Evolutionary conservation across 2,888 invertebrate species (phyloP), one percentile per base, ranked within the genome.

Genomic region (Limenitis camilla): DNA sequence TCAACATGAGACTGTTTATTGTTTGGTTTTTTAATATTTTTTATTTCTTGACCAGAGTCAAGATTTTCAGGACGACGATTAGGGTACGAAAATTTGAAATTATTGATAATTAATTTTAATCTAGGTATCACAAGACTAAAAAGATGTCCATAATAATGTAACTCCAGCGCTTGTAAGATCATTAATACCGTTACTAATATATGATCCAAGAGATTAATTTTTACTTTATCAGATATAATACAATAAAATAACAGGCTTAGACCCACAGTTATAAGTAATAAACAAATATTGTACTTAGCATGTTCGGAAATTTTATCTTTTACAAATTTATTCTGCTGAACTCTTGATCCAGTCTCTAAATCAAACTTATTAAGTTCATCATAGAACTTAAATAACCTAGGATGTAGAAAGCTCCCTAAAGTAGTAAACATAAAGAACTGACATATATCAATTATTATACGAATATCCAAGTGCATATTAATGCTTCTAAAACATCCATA

Each of bases 71-170:
- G 32, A 19, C 49, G 27, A 5, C 47, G 44, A 35, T 57, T 44
- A 6, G 55, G 51, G 40, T 43, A 59, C 5, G 53, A 50, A 5
- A 48, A 51, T 11, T 52, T 38, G 30, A 59, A 28, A 42, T 53
- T 52, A 9, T 53, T 28, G 36, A 33, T 52, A 11, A 61, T 51
- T 31, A 49, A 31, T 28, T 51, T 54, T 8, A 61, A 27, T 36
- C 59, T 54, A 6, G 44, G 33, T 41, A 52, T 45, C 0, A 58
- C 35, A 6, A 58, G 49, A 50, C 44, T 52, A 32, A 61, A 46
- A 4, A 61, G 42, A 46, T 61, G 55, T 5, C 56, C 53, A 9
- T 58, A 61, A 45, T 58, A 61, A 46, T 59, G 44, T 41, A 56
- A 19, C 28, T 61, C 59, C 10, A 53, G 45, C 38, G 44, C 44